Evolutionary conservation across 2,797 vertebrate genomes (phyloP).

Genomic region (Cottoperca gobio): DNA sequence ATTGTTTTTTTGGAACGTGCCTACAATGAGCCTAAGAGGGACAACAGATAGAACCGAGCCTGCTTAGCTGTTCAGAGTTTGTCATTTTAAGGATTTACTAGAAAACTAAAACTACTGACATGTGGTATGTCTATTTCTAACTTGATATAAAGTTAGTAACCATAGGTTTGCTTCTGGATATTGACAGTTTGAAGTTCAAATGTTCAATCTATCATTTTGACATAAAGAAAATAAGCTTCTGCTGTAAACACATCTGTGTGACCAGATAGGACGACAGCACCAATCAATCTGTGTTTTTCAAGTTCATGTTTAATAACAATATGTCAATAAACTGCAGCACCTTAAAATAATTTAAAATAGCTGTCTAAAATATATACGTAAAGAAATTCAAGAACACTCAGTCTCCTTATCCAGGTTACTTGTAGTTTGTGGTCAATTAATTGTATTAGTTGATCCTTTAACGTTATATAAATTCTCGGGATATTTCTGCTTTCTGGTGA

Average conservation of each 20-base stretch:
- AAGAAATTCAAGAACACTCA: neutral
- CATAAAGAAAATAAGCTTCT: neutral
- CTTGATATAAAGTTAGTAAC: neutral
- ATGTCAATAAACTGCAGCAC: neutral
- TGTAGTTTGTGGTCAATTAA: neutral
- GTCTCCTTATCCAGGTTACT: neutral
- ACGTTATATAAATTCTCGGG: neutral
- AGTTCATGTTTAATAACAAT: neutral
- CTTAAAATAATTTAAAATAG: neutral
- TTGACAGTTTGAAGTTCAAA: neutral
- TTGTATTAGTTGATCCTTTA: neutral
- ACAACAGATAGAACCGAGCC: neutral
- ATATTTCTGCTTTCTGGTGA: neutral
- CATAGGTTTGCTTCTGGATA: neutral
- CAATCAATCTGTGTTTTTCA: neutral
- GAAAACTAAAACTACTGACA: neutral
- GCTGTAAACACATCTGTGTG: conserved; percentile 5
- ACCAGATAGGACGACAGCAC: neutral
- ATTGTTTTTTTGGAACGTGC: neutral
- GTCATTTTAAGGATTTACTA: neutral
- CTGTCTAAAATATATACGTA: neutral
- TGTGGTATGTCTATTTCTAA: neutral
- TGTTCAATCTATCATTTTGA: neutral
- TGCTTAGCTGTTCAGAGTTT: neutral
- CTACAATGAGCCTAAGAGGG: neutral